Evolutionary conservation across 2,113 vertebrate species (phyloP), one percentile per base, ranked within the genome.

Genomic region (Carassius gibelio): DNA sequence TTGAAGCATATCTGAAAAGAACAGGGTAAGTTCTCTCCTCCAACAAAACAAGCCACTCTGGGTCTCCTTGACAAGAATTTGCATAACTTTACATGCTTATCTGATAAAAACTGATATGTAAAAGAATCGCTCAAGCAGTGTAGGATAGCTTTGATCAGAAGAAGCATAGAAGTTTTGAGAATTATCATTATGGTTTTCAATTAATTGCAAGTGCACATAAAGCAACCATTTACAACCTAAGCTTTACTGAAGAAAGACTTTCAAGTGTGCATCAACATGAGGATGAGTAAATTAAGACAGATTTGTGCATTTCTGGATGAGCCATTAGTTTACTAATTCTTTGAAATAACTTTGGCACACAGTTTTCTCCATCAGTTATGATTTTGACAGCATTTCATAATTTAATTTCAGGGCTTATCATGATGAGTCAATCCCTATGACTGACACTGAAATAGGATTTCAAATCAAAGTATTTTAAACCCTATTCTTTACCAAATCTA

Each of bases 91-190:
- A 59, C 52, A 78, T 59, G 30, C 52, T 78, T 78, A 59, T 78
- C 52, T 78, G 75, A 78, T 78, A 7, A n/a, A 45, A 78, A 36
- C 75, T 59, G 75, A 78, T 78, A 78, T 75, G 71, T 48, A 75
- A 26, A 7, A 21, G 30, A 26, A 26, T 26, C 26, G 26, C 26
- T 26, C 26, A n/a, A 55, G 30, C 75, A 78, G 19, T 5, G 34
- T 42, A 8, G 21, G 19, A 13, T 26, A 75, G n/a, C 38, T 75
- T 75, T 75, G 71, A 48, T 48, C 21, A 23, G 10, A 48, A 26
- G 26, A 26, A 1, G 34, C 34, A 71, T 38, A 36, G 11, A 45
- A 14, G 42, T 23, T 48, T 38, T n/a, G 42, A 23, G 71, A 74
- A 23, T 75, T 42, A 26, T 75, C 5, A n/a, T 13, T 48, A 23